Evolutionary conservation across 2,797 vertebrate species (phyloP).

Genomic region (Ctenopoma multispine): DNA sequence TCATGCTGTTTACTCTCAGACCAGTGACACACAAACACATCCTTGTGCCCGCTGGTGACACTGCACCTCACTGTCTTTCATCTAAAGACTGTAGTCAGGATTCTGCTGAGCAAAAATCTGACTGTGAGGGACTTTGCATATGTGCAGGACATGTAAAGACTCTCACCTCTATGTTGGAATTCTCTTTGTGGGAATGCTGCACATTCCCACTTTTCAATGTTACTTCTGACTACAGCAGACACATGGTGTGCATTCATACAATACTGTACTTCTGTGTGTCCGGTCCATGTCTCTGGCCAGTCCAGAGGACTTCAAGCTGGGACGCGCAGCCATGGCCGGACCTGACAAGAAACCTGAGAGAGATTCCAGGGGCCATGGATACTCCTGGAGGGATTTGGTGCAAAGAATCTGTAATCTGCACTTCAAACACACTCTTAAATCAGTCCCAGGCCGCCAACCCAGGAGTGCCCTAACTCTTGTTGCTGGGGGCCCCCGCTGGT

Average conservation of each 20-base stretch:
- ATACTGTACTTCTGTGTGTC: slow-evolving; percentile 21
- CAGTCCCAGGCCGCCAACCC: slow-evolving; percentile 87
- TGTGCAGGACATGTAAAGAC: slow-evolving; percentile 81
- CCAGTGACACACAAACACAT: slow-evolving; percentile 76
- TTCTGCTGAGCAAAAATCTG: slow-evolving; percentile 49
- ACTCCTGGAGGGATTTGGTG: slow-evolving; percentile 90
- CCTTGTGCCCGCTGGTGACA: slow-evolving; percentile 55
- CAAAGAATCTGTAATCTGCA: slow-evolving; percentile 90
- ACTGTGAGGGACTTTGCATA: slow-evolving; percentile 59
- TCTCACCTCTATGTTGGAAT: slow-evolving; percentile 84
- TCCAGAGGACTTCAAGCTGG: slow-evolving; percentile 76
- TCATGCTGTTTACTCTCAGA: slow-evolving; percentile 77
- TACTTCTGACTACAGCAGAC: slow-evolving; percentile 59
- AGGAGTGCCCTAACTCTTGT: slow-evolving; percentile 86
- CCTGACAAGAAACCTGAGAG: slow-evolving; percentile 85
- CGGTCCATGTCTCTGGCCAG: slow-evolving; percentile 57
- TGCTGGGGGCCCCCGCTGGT: slow-evolving; percentile 81
- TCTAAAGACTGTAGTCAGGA: slow-evolving; percentile 61
- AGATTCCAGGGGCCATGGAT: slow-evolving; percentile 89
- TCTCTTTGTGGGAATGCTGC: slow-evolving; percentile 68
- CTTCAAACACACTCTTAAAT: slow-evolving; percentile 90
- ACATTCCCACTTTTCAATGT: slow-evolving; percentile 60
- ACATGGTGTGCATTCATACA: neutral
- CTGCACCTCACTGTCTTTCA: slow-evolving; percentile 57
- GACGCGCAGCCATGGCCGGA: slow-evolving; percentile 67